phyloP scores from a whole-genome alignment of 2,797 vertebrate genomes.

The Anomalospiza imberbis region DNA sequence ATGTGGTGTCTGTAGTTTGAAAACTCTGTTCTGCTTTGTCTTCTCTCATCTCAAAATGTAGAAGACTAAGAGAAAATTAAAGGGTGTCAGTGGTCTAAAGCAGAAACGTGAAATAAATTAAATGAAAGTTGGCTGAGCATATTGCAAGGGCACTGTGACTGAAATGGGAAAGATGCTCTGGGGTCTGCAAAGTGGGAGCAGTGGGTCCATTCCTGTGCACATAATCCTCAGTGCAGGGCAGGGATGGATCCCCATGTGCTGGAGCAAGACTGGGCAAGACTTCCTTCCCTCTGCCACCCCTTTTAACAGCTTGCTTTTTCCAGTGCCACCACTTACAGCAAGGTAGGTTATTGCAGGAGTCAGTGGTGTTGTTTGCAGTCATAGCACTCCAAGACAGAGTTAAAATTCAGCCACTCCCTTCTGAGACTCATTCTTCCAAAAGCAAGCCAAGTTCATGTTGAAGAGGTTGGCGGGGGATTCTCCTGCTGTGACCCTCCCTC shows the following conservation, averaged over 20 bases:
- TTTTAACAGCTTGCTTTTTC: neutral
- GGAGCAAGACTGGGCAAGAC: neutral
- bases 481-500: neutral
- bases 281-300: neutral
- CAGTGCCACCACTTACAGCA: neutral
- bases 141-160: neutral
- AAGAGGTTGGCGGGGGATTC: neutral
- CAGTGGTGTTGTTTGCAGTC: neutral
- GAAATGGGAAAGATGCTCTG: neutral
- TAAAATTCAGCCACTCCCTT: neutral
- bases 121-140: neutral
- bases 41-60: neutral
- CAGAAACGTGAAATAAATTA: fast-evolving
- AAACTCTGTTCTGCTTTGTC: neutral
- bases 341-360: neutral
- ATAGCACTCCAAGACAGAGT: neutral
- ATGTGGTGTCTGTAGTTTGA: neutral
- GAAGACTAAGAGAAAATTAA: neutral
- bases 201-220: neutral
- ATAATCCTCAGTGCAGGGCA: neutral
- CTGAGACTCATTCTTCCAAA: neutral
- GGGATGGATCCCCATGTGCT: neutral
- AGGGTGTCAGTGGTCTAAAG: neutral
- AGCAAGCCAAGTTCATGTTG: neutral
- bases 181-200: neutral